Base-by-base conservation (phyloP, 2,113 vertebrate genomes). In the Triplophysa tibetana region DNA sequence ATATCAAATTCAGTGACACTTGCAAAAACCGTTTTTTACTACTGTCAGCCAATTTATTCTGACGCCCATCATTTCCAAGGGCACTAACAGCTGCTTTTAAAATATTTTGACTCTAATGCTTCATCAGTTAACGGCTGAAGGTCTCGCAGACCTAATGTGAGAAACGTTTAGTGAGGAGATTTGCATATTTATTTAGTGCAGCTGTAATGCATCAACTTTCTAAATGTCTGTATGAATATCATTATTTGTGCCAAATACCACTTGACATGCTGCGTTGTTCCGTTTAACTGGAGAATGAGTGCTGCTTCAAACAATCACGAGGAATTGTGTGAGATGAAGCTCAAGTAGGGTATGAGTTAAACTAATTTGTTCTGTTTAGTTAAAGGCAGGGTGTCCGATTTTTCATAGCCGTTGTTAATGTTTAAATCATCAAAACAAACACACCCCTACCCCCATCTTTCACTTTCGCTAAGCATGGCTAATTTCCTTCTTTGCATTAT, bases 121-220 rank as follows among this genome's bases (percentile, higher is more conserved):
- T 50, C 17, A 12, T 21, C 66, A 68, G 24, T 75, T 75, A 75
- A 60, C 19, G 56, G 23, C 23, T 70, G 54, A 41, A 43, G 14
- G n/a, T 74, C 70, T 23, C 33, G 38, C 8, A 8, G 41, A 11
- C 38, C 41, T 48, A 75, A 61, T 48, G 21, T 48, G 72, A 73
- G 54, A 60, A 41, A 33, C 0, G 0, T 73, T 73, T 60, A 41
- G 52, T 1, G 21, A 62, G 21, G 56, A 74, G 54, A 61, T 73
- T 60, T 43, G 54, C 54, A 41, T 74, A 60, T 23, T 60, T 74
- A 74, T 61, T 63, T 62, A 48, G 13, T 63, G 48, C 41, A 45
- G 73, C 72, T 33, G 48, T 56, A 24, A 75, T 62, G 38, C 48
- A 19, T 75, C 13, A 26, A 19, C 21, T 62, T 62, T 26, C 41